Conservation (phyloP, 2,113 vertebrate species). For the Picathartes gymnocephalus region DNA sequence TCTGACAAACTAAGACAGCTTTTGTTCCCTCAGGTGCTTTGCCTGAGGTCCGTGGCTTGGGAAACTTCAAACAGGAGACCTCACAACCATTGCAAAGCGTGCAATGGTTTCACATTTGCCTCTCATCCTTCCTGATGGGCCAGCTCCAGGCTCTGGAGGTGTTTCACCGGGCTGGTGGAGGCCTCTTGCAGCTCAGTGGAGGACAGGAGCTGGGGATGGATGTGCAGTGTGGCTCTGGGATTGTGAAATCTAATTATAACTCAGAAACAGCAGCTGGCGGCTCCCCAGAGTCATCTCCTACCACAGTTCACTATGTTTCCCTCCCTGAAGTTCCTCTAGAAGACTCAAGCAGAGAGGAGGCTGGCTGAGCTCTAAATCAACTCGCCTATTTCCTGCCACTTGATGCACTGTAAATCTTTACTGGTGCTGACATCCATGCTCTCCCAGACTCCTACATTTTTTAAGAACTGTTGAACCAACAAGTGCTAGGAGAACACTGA, state of each 20-base stretch:
- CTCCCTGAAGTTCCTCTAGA: neutral
- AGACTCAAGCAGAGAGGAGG: neutral
- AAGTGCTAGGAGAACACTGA: neutral
- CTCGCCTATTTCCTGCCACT: neutral
- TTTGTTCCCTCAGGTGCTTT: neutral
- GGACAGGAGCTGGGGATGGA: neutral
- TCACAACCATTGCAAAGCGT: neutral
- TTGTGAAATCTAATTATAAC: neutral
- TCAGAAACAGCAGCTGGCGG: neutral
- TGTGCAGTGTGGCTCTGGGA: neutral
- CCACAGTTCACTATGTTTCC: neutral
- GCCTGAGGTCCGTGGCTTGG: neutral
- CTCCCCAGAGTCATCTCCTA: neutral
- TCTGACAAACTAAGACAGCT: neutral
- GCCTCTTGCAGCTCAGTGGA: fast-evolving
- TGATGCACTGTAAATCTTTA: neutral
- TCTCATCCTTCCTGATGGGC: neutral
- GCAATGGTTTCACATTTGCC: neutral
- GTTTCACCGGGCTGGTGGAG: neutral
- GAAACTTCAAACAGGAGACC: neutral
- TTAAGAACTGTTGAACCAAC: conserved; percentile 2
- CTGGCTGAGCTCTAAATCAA: neutral
- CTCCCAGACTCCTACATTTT: neutral
- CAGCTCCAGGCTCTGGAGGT: neutral
- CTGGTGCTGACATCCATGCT: neutral